These are phyloP conservation scores for Stichopus horrens DNA, from an alignment of 53 echinoderm and acorn worm genomes.

Conservation along the genomic window DNA sequence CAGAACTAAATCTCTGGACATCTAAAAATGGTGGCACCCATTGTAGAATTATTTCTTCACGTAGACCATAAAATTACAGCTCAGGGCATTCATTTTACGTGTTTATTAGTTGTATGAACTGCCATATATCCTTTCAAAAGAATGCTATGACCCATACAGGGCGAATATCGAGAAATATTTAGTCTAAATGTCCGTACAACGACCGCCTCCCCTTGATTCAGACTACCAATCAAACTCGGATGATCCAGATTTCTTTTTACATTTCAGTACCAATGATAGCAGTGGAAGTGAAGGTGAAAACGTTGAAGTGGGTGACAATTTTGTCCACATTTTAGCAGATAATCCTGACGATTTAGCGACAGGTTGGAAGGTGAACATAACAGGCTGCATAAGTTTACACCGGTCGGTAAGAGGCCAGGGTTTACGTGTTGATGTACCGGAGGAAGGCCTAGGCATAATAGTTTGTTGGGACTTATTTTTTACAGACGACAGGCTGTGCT, in stretches of 20 bases:
- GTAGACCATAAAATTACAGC: too few relatives aligned
- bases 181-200: not conserved
- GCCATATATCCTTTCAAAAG: not conserved
- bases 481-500: not conserved
- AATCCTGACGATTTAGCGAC: not conserved
- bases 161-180: not conserved
- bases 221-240: conserved; percentile 1
- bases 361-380: not conserved
- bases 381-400: not conserved
- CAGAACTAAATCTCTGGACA: too few relatives aligned
- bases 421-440: conserved; percentile 2
- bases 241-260: conserved; percentile 1
- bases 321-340: not conserved
- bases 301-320: not conserved
- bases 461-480: not conserved
- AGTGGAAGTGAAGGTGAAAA: not conserved
- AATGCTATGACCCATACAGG: not conserved
- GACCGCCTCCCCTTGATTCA: not conserved
- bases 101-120: too few relatives aligned
- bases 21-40: too few relatives aligned
- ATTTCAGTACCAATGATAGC: not conserved
- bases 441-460: not conserved
- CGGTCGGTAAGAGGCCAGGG: not conserved
- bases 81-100: too few relatives aligned
- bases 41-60: too few relatives aligned